Evolutionary conservation across 2,113 vertebrate species (phyloP).

Genomic region (Mesocricetus auratus): DNA sequence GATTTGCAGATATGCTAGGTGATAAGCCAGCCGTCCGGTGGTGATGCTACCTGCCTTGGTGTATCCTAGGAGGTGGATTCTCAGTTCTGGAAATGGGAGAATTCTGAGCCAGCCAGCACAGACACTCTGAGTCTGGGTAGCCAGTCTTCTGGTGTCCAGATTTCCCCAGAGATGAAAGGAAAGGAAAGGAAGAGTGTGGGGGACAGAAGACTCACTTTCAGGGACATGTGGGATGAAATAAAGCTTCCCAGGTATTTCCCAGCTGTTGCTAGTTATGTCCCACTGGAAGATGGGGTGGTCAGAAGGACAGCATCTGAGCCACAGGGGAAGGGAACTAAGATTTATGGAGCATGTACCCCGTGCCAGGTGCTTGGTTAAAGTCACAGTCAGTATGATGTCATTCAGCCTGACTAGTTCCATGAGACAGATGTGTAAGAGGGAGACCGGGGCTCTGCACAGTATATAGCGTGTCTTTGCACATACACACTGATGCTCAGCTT

Average conservation of each 20-base stretch:
- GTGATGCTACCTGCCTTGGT: background rate
- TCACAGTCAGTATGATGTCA: background rate
- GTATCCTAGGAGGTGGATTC: too few relatives aligned
- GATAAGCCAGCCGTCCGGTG: background rate
- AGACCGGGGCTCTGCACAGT: background rate
- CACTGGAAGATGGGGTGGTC: background rate
- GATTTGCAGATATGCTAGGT: background rate
- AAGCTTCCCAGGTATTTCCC: constrained; percentile 69
- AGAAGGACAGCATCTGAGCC: background rate
- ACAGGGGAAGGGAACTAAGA: background rate
- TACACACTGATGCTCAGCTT: background rate
- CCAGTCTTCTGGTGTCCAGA: constrained; percentile 78
- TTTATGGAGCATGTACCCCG: background rate
- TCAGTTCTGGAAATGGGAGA: background rate
- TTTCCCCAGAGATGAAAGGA: constrained; percentile 79
- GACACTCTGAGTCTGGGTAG: background rate
- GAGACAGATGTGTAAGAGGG: background rate
- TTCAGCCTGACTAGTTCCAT: background rate
- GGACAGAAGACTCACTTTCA: constrained; percentile 66
- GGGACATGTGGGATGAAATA: constrained; percentile 72
- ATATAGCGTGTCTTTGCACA: background rate
- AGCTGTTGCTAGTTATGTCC: constrained; percentile 69
- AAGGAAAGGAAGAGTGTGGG: constrained; percentile 46
- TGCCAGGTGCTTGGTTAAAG: background rate
- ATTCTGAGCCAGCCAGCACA: background rate